These are phyloP conservation scores for Aleiodes leptofemur DNA, from an alignment of 2,888 invertebrate genomes.

Conservation along the genomic window DNA sequence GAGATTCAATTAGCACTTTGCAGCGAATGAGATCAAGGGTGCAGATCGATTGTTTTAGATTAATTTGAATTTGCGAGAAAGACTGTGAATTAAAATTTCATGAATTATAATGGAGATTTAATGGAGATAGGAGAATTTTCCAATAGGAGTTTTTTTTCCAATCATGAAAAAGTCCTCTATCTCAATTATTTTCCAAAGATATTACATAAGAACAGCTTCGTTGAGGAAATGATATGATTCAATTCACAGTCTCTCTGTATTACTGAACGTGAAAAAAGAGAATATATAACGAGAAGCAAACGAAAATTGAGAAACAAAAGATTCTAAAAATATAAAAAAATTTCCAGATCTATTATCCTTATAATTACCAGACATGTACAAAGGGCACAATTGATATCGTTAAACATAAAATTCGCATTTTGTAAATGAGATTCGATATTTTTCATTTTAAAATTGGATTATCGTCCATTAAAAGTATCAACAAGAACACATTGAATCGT, in stretches of 20 bases:
- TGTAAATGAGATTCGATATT: neutral
- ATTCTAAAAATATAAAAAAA: slow-evolving; percentile 3
- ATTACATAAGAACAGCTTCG: too few relatives aligned
- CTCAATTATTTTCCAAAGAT: too few relatives aligned
- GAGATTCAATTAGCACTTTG: slow-evolving; percentile 46
- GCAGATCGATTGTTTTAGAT: slow-evolving; percentile 34
- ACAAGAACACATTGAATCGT: slow-evolving; percentile 60
- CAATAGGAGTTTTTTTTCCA: too few relatives aligned
- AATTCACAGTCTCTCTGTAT: neutral
- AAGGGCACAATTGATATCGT: slow-evolving; percentile 4
- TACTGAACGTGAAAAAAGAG: neutral
- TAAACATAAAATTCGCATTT: slow-evolving; percentile 1
- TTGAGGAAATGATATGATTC: neutral
- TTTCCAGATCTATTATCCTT: neutral
- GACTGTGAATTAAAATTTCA: too few relatives aligned
- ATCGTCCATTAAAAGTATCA: slow-evolving; percentile 46
- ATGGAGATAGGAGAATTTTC: too few relatives aligned
- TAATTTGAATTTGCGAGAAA: too few relatives aligned
- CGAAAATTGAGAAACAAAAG: neutral
- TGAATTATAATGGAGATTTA: too few relatives aligned
- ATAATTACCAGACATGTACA: slow-evolving; percentile 16
- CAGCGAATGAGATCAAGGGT: slow-evolving; percentile 61
- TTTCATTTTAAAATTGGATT: slow-evolving; percentile 29
- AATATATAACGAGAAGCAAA: neutral
- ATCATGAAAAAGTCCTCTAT: too few relatives aligned